These are phyloP conservation scores for Notospermus geniculatus DNA, from an alignment of 1,140 invertebrate genomes.

Conservation along the genomic window DNA sequence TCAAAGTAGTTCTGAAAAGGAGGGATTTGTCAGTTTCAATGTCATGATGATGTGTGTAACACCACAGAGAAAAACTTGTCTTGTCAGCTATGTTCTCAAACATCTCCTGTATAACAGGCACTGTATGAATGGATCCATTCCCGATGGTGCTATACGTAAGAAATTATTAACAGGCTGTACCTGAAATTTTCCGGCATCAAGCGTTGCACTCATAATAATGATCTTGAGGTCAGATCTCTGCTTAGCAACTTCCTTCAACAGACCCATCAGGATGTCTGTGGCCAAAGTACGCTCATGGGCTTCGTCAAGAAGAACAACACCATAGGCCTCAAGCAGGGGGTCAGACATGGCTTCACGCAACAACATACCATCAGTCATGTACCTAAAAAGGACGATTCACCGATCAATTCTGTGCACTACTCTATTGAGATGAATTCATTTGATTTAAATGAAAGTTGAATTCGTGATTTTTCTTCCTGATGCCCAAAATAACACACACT, in stretches of 20 bases:
- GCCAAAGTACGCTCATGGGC: conserved; percentile 98
- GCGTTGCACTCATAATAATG: conserved; percentile 98
- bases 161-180: no score
- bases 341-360: conserved; percentile 98
- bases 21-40: background rate
- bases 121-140: no score
- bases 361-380: conserved; percentile 99
- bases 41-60: background rate
- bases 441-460: no score
- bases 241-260: conserved; percentile 95
- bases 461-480: no score
- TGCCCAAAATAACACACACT: no score
- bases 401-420: no score
- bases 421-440: no score
- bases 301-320: conserved; percentile 93
- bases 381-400: conserved; percentile 60
- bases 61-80: no score
- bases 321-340: conserved; percentile 94
- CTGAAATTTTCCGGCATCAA: conserved; percentile 99
- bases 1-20: conserved; percentile 84
- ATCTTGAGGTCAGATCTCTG: conserved; percentile 93
- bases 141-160: no score
- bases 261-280: conserved; percentile 98
- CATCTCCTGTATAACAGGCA: no score
- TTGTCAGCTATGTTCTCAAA: no score